These are phyloP conservation scores for Apogon talboti DNA, from an alignment of 2,797 vertebrate species.

Conservation along the genomic window DNA sequence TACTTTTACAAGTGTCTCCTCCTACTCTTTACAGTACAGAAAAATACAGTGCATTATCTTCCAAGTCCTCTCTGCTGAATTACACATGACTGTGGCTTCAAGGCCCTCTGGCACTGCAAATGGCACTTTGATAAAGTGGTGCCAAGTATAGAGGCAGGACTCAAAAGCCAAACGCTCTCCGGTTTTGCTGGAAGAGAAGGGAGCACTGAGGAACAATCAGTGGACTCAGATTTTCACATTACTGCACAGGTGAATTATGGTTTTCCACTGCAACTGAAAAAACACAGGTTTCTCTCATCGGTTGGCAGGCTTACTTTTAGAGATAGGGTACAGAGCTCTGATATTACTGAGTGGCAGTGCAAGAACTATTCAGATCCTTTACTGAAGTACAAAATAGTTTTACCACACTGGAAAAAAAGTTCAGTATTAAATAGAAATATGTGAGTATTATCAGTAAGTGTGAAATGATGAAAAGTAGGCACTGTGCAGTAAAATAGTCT, in stretches of 20 bases:
- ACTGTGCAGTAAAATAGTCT: too few species aligned
- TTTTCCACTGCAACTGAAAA: not conserved
- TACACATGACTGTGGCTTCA: conserved; percentile 21
- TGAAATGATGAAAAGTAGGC: too few species aligned
- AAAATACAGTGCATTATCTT: conserved; percentile 24
- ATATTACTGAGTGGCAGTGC: too few species aligned
- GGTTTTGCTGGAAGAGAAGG: conserved; percentile 10
- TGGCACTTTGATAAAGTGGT: conserved; percentile 50
- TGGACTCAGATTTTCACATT: conserved; percentile 8
- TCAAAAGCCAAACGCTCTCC: conserved; percentile 21
- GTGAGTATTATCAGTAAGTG: too few species aligned
- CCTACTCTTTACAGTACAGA: conserved; percentile 18
- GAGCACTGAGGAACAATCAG: conserved; percentile 19
- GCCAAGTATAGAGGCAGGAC: conserved; percentile 18
- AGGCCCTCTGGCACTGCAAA: conserved; percentile 18
- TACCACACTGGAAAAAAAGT: too few species aligned
- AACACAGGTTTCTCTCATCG: too few species aligned
- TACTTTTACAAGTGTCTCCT: conserved; percentile 12
- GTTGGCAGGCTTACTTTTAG: too few species aligned
- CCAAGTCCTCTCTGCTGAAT: conserved; percentile 31
- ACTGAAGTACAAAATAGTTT: too few species aligned
- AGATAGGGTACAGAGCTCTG: too few species aligned
- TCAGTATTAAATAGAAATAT: too few species aligned
- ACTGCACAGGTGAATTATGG: not conserved
- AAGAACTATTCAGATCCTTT: too few species aligned